Evolutionary conservation across 2,797 vertebrate species (phyloP).

Genomic region (Cirrhinus molitorella): DNA sequence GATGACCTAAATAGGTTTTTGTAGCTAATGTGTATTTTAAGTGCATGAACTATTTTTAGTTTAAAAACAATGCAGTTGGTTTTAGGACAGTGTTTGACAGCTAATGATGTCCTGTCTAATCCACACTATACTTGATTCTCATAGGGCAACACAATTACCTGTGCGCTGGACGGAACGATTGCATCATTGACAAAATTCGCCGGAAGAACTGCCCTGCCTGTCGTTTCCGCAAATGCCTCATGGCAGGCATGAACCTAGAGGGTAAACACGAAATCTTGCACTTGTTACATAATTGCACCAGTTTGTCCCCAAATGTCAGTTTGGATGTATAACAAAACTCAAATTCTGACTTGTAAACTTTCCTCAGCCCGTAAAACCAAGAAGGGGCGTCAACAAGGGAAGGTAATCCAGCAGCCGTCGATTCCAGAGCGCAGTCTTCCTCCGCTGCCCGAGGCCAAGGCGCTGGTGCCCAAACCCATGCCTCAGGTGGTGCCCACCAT

Average conservation of each 20-base stretch:
- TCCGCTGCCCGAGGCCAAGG: slow-evolving; percentile 68
- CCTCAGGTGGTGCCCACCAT: slow-evolving; percentile 93
- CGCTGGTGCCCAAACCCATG: slow-evolving; percentile 89
- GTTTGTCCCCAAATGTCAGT: neutral
- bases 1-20: neutral
- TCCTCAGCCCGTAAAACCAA: slow-evolving; percentile 93
- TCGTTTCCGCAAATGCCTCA: slow-evolving; percentile 96
- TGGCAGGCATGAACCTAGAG: slow-evolving; percentile 98
- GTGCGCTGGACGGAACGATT: slow-evolving; percentile 97
- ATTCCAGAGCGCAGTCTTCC: slow-evolving; percentile 66
- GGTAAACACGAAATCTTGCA: slow-evolving; percentile 75
- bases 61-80: neutral
- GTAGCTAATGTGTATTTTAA: neutral
- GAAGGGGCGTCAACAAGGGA: slow-evolving; percentile 81
- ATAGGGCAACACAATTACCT: slow-evolving; percentile 98
- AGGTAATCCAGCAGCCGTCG: slow-evolving; percentile 79
- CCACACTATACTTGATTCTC: neutral
- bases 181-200: slow-evolving; percentile 99
- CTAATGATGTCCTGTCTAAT: slow-evolving; percentile 21
- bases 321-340: neutral
- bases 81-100: neutral
- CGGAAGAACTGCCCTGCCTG: slow-evolving; percentile 99
- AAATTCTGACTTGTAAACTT: neutral
- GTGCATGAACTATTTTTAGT: neutral
- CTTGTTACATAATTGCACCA: slow-evolving; percentile 9